phyloP scores from a whole-genome alignment of 2,888 invertebrate genomes.

The Philereme vetulata region DNA sequence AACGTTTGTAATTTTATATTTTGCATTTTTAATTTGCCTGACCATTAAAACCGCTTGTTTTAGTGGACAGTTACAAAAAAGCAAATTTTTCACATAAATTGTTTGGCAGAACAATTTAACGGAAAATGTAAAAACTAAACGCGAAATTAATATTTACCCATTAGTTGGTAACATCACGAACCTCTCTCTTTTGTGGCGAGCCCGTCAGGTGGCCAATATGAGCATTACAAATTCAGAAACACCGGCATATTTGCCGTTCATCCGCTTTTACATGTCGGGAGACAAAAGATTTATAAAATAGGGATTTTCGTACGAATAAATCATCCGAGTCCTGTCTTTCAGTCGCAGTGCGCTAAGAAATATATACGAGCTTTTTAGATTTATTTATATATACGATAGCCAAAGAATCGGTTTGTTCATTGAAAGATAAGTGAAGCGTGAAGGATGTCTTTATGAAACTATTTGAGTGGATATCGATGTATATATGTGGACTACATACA shows the following conservation, averaged over 20 bases:
- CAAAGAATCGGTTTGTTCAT: slow-evolving; percentile 42
- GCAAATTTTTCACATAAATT: too few relatives aligned
- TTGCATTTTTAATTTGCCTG: too few relatives aligned
- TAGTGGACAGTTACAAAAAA: too few relatives aligned
- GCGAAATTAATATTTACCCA: slow-evolving; percentile 8
- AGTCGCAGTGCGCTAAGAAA: slow-evolving; percentile 63
- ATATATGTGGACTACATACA: too few relatives aligned
- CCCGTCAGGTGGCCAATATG: slow-evolving; percentile 23
- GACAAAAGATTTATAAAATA: slow-evolving; percentile 44
- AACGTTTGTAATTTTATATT: too few relatives aligned
- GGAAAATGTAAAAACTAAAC: not conserved
- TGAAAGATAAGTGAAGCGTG: slow-evolving; percentile 31
- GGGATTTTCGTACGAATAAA: slow-evolving; percentile 55
- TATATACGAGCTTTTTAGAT: slow-evolving; percentile 51
- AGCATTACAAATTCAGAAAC: slow-evolving; percentile 31
- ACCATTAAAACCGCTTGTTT: too few relatives aligned
- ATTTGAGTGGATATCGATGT: not conserved
- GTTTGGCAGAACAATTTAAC: too few relatives aligned
- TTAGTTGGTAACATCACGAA: slow-evolving; percentile 9
- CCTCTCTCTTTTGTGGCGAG: slow-evolving; percentile 13
- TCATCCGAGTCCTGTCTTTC: slow-evolving; percentile 59
- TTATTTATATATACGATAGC: slow-evolving; percentile 61
- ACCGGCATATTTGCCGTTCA: slow-evolving; percentile 9
- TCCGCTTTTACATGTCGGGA: slow-evolving; percentile 23
- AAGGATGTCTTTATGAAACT: slow-evolving; percentile 15